A percentile compares a stretch with the other conserved stretches of the same genome.
phyloP scores from a whole-genome alignment of 2,797 vertebrate species.

The Spea hammondii region DNA sequence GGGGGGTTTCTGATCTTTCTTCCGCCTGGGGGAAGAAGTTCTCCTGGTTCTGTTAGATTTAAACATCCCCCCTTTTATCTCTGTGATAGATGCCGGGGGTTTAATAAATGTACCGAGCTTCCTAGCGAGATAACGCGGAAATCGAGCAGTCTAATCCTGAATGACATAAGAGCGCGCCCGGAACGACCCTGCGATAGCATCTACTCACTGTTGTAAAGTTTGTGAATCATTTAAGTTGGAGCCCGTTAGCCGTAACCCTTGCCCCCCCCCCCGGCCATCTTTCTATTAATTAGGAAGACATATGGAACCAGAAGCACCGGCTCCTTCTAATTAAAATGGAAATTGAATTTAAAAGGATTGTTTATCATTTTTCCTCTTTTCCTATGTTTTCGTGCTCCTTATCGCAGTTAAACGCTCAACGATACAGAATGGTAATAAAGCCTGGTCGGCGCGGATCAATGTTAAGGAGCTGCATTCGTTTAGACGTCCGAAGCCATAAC shows the following conservation, averaged over 20 bases:
- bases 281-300: slow-evolving; percentile 53
- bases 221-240: slow-evolving; percentile 22
- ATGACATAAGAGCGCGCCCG: slow-evolving; percentile 27
- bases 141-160: slow-evolving; percentile 42
- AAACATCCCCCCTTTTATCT: slow-evolving; percentile 53
- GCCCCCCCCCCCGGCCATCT: slow-evolving; percentile 17
- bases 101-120: slow-evolving; percentile 51
- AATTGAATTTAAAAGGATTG: slow-evolving; percentile 55
- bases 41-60: not conserved
- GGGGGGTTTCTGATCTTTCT: too few species aligned
- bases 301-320: slow-evolving; percentile 48
- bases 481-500: slow-evolving; percentile 18
- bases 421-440: slow-evolving; percentile 27
- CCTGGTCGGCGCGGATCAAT: slow-evolving; percentile 6
- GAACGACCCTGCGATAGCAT: not conserved
- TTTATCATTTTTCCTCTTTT: slow-evolving; percentile 35
- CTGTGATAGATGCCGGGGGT: slow-evolving; percentile 44
- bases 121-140: slow-evolving; percentile 39
- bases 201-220: slow-evolving; percentile 43
- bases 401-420: slow-evolving; percentile 8
- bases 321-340: slow-evolving; percentile 53
- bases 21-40: not conserved
- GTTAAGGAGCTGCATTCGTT: not conserved
- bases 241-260: not conserved
- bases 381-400: not conserved